These are phyloP conservation scores for Urosaurus nigricauda DNA, from an alignment of 2,797 vertebrate species.

Conservation along the genomic window DNA sequence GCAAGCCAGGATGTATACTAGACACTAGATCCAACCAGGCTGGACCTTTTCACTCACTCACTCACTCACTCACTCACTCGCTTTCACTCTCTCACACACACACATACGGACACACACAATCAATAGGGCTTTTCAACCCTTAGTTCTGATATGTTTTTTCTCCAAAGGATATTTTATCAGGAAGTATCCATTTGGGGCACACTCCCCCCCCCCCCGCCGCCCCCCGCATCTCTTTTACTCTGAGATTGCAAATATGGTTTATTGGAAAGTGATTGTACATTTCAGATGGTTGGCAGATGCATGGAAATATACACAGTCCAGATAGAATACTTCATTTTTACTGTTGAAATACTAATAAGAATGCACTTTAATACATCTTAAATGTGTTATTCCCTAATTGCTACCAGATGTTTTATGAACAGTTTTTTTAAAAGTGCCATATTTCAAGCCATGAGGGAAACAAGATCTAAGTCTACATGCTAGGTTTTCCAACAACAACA, in stretches of 20 bases:
- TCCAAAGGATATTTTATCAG: constrained; percentile 17
- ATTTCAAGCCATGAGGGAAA: constrained; percentile 73
- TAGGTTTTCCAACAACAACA: constrained; percentile 71
- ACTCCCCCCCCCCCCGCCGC: not conserved
- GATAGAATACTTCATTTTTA: constrained; percentile 74
- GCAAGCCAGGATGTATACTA: not conserved
- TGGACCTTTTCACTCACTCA: not conserved
- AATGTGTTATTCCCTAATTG: constrained; percentile 77
- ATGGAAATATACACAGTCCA: constrained; percentile 70
- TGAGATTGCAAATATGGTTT: constrained; percentile 60
- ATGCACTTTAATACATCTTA: constrained; percentile 75
- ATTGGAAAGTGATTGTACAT: constrained; percentile 58
- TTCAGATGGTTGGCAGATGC: constrained; percentile 73
- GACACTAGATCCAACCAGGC: not conserved
- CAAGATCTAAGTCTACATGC: constrained; percentile 65
- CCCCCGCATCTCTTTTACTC: constrained; percentile 34
- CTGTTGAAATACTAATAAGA: constrained; percentile 77
- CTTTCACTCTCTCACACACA: too few species aligned
- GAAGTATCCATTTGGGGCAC: not conserved
- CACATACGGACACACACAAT: not conserved
- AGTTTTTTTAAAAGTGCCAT: constrained; percentile 59
- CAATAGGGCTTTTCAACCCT: not conserved
- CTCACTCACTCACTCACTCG: too few species aligned
- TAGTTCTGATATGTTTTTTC: not conserved
- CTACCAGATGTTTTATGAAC: constrained; percentile 76